These are phyloP conservation scores for Melopsittacus undulatus DNA, from an alignment of 2,797 vertebrate genomes.

Conservation along the genomic window DNA sequence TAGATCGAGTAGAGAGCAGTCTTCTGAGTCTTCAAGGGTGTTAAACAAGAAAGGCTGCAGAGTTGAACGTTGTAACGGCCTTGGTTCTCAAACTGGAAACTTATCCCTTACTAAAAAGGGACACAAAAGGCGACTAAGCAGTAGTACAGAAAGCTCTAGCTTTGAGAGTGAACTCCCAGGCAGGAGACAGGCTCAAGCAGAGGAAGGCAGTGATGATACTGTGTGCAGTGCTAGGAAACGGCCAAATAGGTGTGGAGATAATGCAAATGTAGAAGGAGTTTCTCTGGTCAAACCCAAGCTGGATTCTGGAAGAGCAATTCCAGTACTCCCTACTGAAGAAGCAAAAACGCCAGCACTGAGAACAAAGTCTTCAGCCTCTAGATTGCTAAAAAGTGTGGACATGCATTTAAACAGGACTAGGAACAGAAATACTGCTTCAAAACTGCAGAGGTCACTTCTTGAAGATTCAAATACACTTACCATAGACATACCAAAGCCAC, in stretches of 20 bases:
- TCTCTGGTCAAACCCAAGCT: neutral
- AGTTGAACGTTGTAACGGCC: neutral
- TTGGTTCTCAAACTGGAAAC: constrained; percentile 10
- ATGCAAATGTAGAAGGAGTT: neutral
- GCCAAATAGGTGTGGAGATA: constrained; percentile 17
- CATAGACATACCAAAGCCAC: neutral
- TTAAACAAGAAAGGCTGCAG: constrained; percentile 14
- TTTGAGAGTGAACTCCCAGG: neutral
- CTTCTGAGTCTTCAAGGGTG: neutral
- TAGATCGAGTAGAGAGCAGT: constrained; percentile 1
- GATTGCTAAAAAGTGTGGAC: constrained; percentile 6
- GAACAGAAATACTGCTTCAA: neutral
- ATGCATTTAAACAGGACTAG: neutral
- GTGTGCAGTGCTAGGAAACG: constrained; percentile 42
- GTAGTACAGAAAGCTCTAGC: constrained; percentile 13
- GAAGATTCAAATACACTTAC: neutral
- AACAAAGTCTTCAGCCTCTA: neutral
- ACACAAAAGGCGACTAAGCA: constrained; percentile 21
- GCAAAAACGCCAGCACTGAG: constrained; percentile 8
- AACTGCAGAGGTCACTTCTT: neutral
- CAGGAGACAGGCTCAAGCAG: neutral
- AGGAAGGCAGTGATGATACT: neutral
- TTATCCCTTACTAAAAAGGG: constrained; percentile 33
- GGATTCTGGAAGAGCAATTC: neutral
- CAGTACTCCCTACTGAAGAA: constrained; percentile 12